These are phyloP conservation scores for Pteropus rufus DNA, from an alignment of 2,797 vertebrate genomes.

Conservation along the genomic window DNA sequence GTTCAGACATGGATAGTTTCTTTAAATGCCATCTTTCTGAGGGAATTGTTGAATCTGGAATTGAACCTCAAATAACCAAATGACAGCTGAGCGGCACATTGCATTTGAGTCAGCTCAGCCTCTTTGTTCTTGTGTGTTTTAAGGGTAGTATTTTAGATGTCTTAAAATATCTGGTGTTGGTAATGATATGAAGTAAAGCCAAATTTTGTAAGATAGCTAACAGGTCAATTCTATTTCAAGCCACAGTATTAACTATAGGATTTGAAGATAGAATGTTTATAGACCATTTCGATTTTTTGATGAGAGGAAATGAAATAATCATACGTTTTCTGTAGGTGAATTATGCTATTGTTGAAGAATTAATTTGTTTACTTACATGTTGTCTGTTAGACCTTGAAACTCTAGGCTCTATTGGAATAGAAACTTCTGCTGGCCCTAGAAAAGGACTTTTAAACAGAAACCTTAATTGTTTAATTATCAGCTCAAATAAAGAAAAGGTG, in stretches of 20 bases:
- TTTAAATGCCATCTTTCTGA: not conserved
- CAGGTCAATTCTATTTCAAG: not conserved
- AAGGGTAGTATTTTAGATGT: not conserved
- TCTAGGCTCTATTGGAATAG: not conserved
- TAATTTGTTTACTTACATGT: not conserved
- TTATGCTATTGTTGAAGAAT: not conserved
- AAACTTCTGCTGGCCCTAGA: not conserved
- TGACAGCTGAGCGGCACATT: not conserved
- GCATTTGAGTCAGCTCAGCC: not conserved
- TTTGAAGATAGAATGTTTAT: not conserved
- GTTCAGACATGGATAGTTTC: not conserved
- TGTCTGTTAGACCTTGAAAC: not conserved
- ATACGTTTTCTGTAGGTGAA: not conserved
- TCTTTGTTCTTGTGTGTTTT: not conserved
- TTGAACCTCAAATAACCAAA: not conserved
- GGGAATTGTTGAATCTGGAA: not conserved
- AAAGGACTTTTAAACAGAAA: constrained; percentile 15
- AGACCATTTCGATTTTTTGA: not conserved
- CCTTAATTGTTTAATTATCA: not conserved
- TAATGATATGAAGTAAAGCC: not conserved
- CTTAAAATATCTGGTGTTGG: not conserved
- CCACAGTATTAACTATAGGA: not conserved
- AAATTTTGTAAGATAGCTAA: not conserved
- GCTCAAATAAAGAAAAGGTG: not conserved
- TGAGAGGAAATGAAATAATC: not conserved